Evolutionary conservation across 2,888 invertebrate species (phyloP).

Genomic region (Drosophila kokeensis): DNA sequence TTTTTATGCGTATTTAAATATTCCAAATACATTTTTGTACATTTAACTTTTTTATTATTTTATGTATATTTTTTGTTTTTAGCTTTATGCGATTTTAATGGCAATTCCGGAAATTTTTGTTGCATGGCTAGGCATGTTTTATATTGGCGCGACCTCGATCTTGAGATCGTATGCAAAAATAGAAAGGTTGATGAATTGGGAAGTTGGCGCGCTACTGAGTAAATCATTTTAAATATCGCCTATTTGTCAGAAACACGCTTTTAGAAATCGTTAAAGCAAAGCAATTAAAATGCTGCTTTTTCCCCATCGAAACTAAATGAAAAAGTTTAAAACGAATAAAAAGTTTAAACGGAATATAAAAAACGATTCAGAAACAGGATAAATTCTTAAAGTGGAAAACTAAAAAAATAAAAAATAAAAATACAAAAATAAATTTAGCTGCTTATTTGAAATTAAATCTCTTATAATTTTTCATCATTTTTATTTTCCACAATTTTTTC

Average conservation of each 20-base stretch:
- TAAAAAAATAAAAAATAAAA: no score
- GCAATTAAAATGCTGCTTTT: background rate
- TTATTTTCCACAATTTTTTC: background rate
- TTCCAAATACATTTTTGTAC: background rate
- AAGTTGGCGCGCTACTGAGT: background rate
- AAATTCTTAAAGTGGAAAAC: rapidly evolving
- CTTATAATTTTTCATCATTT: background rate
- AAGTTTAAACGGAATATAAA: background rate
- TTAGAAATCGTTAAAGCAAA: background rate
- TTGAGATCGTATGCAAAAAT: constrained; percentile 36
- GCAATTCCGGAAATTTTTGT: constrained; percentile 40
- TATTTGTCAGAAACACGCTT: constrained; percentile 3
- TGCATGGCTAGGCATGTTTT: constrained; percentile 40
- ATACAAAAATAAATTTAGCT: no score
- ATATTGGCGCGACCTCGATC: constrained; percentile 48
- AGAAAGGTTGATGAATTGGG: constrained; percentile 45
- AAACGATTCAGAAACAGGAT: background rate
- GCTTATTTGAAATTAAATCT: background rate
- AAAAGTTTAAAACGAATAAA: background rate
- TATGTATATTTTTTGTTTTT: background rate
- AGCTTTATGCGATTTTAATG: constrained; percentile 5
- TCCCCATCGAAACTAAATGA: background rate
- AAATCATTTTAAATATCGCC: constrained; percentile 4
- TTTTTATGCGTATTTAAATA: constrained; percentile 26
- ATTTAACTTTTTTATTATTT: background rate